phyloP scores from a whole-genome alignment of 2,888 invertebrate genomes.

The Panopea generosa region DNA sequence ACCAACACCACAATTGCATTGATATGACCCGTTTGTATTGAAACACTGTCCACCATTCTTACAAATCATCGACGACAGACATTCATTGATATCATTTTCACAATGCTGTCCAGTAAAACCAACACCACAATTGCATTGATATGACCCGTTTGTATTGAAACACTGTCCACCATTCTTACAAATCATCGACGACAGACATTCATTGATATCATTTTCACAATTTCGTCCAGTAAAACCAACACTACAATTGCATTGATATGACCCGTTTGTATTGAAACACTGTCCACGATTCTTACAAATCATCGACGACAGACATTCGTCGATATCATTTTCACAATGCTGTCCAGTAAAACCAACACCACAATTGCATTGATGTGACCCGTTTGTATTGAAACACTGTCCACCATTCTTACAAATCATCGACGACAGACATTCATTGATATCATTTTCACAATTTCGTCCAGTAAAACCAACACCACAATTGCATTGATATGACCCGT shows the following conservation, averaged over 20 bases:
- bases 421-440: conserved; percentile 7
- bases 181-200: not conserved
- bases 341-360: conserved; percentile 7
- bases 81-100: conserved; percentile 36
- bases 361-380: conserved; percentile 9
- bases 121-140: conserved; percentile 21
- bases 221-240: conserved; percentile 10
- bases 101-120: conserved; percentile 38
- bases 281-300: conserved; percentile 3
- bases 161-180: not conserved
- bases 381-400: conserved; percentile 11
- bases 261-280: conserved; percentile 11
- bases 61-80: conserved; percentile 26
- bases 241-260: conserved; percentile 14
- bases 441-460: conserved; percentile 2
- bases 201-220: conserved; percentile 18
- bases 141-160: not conserved
- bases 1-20: not conserved
- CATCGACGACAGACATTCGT: conserved; percentile 9
- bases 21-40: not conserved
- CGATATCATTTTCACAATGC: conserved; percentile 13
- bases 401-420: conserved; percentile 15
- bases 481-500: not conserved
- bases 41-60: conserved; percentile 27
- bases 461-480: conserved; percentile 3